Evolutionary conservation across 2,888 invertebrate species (phyloP).

Genomic region (Melolontha melolontha): DNA sequence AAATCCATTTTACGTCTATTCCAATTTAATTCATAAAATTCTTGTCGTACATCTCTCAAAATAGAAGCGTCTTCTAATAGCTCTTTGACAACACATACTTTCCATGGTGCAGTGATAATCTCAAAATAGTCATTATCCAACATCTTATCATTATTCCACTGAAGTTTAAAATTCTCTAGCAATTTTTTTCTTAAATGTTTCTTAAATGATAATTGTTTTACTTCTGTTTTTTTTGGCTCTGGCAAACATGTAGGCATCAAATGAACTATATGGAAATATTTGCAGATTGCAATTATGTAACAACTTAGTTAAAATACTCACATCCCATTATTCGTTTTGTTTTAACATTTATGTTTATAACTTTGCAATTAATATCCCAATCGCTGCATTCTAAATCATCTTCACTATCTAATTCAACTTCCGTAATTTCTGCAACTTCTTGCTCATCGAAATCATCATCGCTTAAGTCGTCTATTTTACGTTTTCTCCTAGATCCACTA

Average conservation of each 20-base stretch:
- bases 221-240: slow-evolving; percentile 40
- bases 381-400: slow-evolving; percentile 16
- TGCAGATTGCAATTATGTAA: slow-evolving; percentile 2
- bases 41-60: slow-evolving; percentile 72
- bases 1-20: slow-evolving; percentile 85
- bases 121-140: slow-evolving; percentile 59
- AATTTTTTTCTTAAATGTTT: slow-evolving; percentile 47
- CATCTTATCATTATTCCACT: slow-evolving; percentile 68
- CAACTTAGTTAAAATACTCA: slow-evolving; percentile 19
- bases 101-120: slow-evolving; percentile 75
- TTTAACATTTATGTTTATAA: slow-evolving; percentile 16
- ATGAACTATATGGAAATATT: slow-evolving; percentile 52
- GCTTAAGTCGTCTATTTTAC: slow-evolving; percentile 30
- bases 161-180: slow-evolving; percentile 52
- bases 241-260: slow-evolving; percentile 57
- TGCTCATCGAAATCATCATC: slow-evolving; percentile 20
- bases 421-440: slow-evolving; percentile 2
- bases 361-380: slow-evolving; percentile 17
- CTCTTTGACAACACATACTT: slow-evolving; percentile 74
- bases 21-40: slow-evolving; percentile 78
- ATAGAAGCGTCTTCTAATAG: slow-evolving; percentile 71
- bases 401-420: slow-evolving; percentile 25
- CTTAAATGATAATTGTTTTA: slow-evolving; percentile 43
- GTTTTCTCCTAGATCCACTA: slow-evolving; percentile 12
- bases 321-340: slow-evolving; percentile 31